phyloP scores from a whole-genome alignment of 2,888 invertebrate genomes.

The Tetragonisca angustula region DNA sequence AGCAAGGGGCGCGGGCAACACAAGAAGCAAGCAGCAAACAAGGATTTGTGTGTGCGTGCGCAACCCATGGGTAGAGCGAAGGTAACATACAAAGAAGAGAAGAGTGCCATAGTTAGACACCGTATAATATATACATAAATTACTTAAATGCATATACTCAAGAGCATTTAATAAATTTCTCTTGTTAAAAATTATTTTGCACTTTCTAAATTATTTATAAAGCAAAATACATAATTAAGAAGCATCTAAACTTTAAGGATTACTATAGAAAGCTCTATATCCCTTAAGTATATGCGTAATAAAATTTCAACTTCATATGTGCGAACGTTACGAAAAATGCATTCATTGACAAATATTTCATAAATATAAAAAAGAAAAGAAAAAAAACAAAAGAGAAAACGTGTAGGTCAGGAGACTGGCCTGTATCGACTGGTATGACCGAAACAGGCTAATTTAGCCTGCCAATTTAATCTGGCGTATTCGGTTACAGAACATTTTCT shows the following conservation, averaged over 20 bases:
- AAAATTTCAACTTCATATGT: conserved; percentile 48
- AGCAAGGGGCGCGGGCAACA: conserved; percentile 78
- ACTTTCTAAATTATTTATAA: conserved; percentile 2
- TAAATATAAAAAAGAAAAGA: conserved; percentile 24
- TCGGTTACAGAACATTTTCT: conserved; percentile 56
- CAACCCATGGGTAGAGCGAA: conserved; percentile 79
- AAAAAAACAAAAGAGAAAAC: conserved; percentile 29
- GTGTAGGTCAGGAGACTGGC: conserved; percentile 73
- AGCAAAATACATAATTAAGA: conserved; percentile 17
- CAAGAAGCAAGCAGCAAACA: conserved; percentile 80
- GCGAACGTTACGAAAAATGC: conserved; percentile 46
- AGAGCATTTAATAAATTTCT: conserved; percentile 37
- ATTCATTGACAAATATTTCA: conserved; percentile 23
- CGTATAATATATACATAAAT: conserved; percentile 64
- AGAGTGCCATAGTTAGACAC: conserved; percentile 80
- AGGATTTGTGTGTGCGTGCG: conserved; percentile 80
- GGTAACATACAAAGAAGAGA: conserved; percentile 82
- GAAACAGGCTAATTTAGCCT: conserved; percentile 74
- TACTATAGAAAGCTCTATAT: conserved; percentile 3
- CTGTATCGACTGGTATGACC: conserved; percentile 61
- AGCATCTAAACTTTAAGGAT: conserved; percentile 1
- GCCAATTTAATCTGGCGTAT: conserved; percentile 67
- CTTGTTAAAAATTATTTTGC: not conserved
- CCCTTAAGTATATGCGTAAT: conserved; percentile 62
- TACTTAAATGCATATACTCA: conserved; percentile 60